Base-by-base conservation (phyloP, 2,888 invertebrate species). In the Mellilla xanthometata region DNA sequence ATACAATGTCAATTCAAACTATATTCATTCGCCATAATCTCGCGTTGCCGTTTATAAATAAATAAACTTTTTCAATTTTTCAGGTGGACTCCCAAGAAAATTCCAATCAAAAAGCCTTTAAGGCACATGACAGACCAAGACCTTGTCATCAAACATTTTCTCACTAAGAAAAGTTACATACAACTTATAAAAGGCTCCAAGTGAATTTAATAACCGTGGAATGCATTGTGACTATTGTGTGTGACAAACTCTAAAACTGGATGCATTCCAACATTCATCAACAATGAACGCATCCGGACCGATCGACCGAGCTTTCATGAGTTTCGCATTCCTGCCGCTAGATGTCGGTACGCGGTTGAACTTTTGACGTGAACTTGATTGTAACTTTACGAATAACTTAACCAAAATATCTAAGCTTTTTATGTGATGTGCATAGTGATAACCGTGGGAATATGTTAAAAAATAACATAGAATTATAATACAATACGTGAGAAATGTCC, bases 341-440 rank as follows among this genome's bases (percentile, higher is more conserved):
- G 88, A 82, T 86, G 86, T 75, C 83, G 68, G 50, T 52, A 66
- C 66, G 48, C 66, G 66, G 72, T 74, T 86, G 88, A 88, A 89
- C 88, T 89, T 88, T 88, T 89, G 88, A 89, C 88, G 83, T 87
- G 83, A 87, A 88, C 87, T 88, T 87, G 76, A 80, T 76, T 74
- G 75, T 69, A 83, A 85, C 80, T 85, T 24, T 81, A 47, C 66
- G 74, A 81, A 76, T 78, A 84, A 79, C 78, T 79, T 88, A 83
- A 79, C 85, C 86, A 87, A 86, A 88, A 85, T 86, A 86, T 72
- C 76, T 82, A 68, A 81, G 78, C 76, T 81, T 84, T 81, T 76
- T 78, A 68, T 76, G 78, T 76, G 77, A 76, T 80, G 64, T 76
- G 79, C 75, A 78, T 81, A 72, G 69, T 78, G 67, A 79, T 76